Conservation (phyloP, 2,797 vertebrate species). For the Myotis daubentonii region DNA sequence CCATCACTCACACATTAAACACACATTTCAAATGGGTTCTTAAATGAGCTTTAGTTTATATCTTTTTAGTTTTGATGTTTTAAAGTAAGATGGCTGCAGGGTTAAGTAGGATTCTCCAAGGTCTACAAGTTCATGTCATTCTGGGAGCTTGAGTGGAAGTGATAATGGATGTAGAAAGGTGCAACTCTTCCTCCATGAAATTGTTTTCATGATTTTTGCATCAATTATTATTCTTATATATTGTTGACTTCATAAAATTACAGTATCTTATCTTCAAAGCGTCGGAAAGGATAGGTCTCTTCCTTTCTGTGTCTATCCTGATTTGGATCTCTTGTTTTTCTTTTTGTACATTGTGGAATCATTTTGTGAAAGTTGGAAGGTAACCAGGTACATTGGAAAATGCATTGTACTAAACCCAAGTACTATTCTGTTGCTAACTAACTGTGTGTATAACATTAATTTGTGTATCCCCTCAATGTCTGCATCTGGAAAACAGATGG, state of each 20-base stretch:
- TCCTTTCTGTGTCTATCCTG: neutral
- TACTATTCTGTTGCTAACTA: neutral
- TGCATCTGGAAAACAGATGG: neutral
- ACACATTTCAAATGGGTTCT: neutral
- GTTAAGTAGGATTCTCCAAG: neutral
- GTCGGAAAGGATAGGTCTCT: neutral
- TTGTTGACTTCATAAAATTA: neutral
- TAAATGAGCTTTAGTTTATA: neutral
- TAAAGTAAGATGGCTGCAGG: neutral
- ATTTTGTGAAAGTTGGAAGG: neutral
- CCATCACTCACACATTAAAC: neutral
- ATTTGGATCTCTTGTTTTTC: neutral
- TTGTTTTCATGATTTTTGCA: neutral
- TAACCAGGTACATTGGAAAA: neutral
- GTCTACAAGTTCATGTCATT: neutral
- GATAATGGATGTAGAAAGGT: neutral
- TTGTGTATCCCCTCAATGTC: neutral
- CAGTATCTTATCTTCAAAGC: neutral
- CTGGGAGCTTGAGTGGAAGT: neutral
- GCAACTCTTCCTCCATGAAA: neutral
- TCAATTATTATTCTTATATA: neutral
- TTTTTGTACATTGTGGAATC: neutral
- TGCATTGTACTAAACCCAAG: neutral
- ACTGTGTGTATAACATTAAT: neutral
- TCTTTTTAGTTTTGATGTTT: neutral